Base-by-base conservation (phyloP, 2,888 invertebrate species). In the Xestobium rufovillosum region DNA sequence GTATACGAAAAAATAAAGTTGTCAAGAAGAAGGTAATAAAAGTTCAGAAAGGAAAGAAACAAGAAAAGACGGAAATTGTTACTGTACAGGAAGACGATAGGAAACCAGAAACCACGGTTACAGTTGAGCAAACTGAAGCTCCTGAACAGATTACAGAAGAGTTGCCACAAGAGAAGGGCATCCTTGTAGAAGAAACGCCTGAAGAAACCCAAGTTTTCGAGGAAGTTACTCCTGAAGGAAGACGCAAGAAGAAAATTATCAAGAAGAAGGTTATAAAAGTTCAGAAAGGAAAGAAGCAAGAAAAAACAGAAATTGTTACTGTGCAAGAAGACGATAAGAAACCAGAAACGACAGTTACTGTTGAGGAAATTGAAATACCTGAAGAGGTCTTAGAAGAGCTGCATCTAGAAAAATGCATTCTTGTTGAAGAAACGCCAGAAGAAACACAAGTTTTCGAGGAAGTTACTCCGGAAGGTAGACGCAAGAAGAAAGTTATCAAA, bases 221-320 rank as follows among this genome's bases (percentile, higher is more conserved):
- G 36, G 49, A 54, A 43, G 36, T 48, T 12, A 33, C 39, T 12
- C 39, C 47, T 43, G 19, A 53, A 23, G 46, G 52, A 26, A 52
- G 53, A 4, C 51, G 45, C 30, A 44, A 44, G 25, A 46, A 44
- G 28, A 36, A 41, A 28, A 36, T 41, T 15, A 38, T 38, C 15
- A 68, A 63, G 4, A 68, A 64, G 42, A 60, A 65, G 2, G 64
- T 66, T 34, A 59, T 68, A 2, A 67, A 66, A 35, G 67, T 65
- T 23, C 64, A 60, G 10, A 55, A 56, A 14, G 62, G 56, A 2
- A 52, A 50, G 4, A 57, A 56, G 29, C 40, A 63, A 26, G 54
- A 61, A 49, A 47, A 53, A 0, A 59, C 63, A 19, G 62, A 72
- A 66, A 68, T 69, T 51, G 56, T 59, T 3, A 63, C 58, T 0